phyloP scores from a whole-genome alignment of 2,113 vertebrate species.

The Ictalurus punctatus region DNA sequence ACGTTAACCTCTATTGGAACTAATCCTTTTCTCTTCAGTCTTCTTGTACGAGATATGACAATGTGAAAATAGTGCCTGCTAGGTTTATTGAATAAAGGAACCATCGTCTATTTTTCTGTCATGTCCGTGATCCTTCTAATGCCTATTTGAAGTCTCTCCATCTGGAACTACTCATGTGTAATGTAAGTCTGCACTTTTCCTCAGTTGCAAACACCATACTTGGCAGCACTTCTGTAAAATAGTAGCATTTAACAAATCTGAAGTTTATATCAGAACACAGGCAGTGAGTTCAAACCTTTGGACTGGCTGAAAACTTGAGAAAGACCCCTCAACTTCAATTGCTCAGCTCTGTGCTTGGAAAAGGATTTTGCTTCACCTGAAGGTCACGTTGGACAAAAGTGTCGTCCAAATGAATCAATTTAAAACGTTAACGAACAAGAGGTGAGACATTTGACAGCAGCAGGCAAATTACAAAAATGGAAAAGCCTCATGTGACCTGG shows the following conservation, averaged over 20 bases:
- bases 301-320: not conserved
- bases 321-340: not conserved
- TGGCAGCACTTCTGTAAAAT: slow-evolving; percentile 65
- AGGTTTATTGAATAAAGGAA: slow-evolving; percentile 46
- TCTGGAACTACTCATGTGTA: slow-evolving; percentile 70
- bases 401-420: not conserved
- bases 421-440: not conserved
- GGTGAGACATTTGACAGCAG: not conserved
- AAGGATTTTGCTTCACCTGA: not conserved
- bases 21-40: not conserved
- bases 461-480: not conserved
- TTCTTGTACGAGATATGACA: slow-evolving; percentile 19
- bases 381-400: not conserved
- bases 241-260: slow-evolving; percentile 55
- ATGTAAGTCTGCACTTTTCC: slow-evolving; percentile 61
- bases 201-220: slow-evolving; percentile 54
- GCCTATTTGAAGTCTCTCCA: slow-evolving; percentile 57
- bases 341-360: not conserved
- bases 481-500: not conserved
- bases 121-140: slow-evolving; percentile 55
- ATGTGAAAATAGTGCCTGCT: slow-evolving; percentile 1
- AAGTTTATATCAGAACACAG: slow-evolving; percentile 48
- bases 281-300: slow-evolving; percentile 15
- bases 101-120: slow-evolving; percentile 53
- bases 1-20: not conserved